These are phyloP conservation scores for Chironex yamaguchii DNA, from an alignment of 30 jellyfish, hydroid and myxozoan genomes.

Conservation along the genomic window DNA sequence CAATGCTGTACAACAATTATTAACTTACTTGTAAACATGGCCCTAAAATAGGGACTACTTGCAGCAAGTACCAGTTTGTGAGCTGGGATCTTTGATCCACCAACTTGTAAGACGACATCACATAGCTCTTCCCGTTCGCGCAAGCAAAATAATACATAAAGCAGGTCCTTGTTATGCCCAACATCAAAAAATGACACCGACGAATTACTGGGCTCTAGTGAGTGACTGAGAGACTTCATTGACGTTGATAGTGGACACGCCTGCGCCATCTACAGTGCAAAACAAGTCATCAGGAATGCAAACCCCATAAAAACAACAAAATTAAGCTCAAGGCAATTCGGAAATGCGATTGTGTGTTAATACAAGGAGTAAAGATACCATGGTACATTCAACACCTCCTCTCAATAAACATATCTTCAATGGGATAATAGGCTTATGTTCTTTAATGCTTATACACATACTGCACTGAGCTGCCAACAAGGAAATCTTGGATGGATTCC, in stretches of 20 bases:
- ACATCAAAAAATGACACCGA: slow-evolving; percentile 81
- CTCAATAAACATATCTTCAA: background rate
- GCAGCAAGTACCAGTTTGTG: slow-evolving; percentile 90
- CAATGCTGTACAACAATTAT: no score
- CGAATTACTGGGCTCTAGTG: slow-evolving; percentile 46
- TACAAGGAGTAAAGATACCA: no score
- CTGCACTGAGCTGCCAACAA: no score
- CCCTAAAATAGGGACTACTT: slow-evolving; percentile 94
- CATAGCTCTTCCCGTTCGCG: slow-evolving; percentile 90
- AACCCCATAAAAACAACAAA: background rate
- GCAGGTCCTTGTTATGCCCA: slow-evolving; percentile 82
- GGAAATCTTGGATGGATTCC: no score
- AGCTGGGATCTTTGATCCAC: slow-evolving; percentile 67
- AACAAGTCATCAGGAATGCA: no score
- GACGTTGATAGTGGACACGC: background rate
- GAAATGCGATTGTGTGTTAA: no score
- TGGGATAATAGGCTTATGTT: no score
- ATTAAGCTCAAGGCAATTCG: no score
- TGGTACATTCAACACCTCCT: background rate
- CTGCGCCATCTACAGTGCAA: background rate
- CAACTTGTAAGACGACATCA: slow-evolving; percentile 78
- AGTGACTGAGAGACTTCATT: background rate
- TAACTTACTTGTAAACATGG: slow-evolving; percentile 95
- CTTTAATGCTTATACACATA: no score
- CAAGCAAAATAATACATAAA: slow-evolving; percentile 75